A percentile compares a stretch with the other conserved stretches of the same genome.
Conservation (phyloP, 2,113 vertebrate genomes). For the Gambusia affinis region DNA sequence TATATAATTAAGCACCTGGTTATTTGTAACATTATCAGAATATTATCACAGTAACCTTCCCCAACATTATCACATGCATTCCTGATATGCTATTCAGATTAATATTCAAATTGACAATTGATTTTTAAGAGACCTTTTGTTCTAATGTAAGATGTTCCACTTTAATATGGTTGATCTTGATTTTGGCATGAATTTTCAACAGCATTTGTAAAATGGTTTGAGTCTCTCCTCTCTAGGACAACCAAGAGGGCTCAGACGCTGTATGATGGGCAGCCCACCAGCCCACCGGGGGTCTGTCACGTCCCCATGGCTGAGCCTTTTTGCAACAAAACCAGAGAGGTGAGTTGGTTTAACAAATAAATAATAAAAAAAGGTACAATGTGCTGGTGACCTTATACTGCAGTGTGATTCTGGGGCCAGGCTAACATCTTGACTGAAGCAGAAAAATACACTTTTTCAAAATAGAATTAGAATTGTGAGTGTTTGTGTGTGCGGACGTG, state of each 20-base stretch:
- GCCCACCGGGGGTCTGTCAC: conserved; percentile 89
- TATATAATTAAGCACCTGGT: too few relatives aligned
- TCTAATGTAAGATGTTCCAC: neutral
- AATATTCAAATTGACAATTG: neutral
- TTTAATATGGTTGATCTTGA: neutral
- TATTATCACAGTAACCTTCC: too few relatives aligned
- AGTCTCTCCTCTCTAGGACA: conserved; percentile 81
- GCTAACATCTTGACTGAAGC: neutral
- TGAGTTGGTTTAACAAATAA: conserved; percentile 59
- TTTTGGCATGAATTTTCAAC: neutral
- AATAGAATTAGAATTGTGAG: too few relatives aligned
- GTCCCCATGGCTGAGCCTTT: conserved; percentile 96
- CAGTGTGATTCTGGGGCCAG: neutral
- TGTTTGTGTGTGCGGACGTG: too few relatives aligned
- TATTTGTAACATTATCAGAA: too few relatives aligned
- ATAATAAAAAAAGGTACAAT: neutral
- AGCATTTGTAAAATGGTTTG: neutral
- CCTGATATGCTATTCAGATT: too few relatives aligned
- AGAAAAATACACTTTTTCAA: too few relatives aligned
- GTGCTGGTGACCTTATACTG: neutral
- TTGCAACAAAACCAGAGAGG: conserved; percentile 93
- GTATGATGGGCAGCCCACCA: conserved; percentile 84
- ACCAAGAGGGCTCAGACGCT: conserved; percentile 89
- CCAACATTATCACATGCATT: too few relatives aligned
- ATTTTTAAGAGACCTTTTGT: neutral